A percentile compares a stretch with the other conserved stretches of the same genome.
These are phyloP conservation scores for Chiroxiphia lanceolata DNA, from an alignment of 2,797 vertebrate genomes.

Conservation along the genomic window DNA sequence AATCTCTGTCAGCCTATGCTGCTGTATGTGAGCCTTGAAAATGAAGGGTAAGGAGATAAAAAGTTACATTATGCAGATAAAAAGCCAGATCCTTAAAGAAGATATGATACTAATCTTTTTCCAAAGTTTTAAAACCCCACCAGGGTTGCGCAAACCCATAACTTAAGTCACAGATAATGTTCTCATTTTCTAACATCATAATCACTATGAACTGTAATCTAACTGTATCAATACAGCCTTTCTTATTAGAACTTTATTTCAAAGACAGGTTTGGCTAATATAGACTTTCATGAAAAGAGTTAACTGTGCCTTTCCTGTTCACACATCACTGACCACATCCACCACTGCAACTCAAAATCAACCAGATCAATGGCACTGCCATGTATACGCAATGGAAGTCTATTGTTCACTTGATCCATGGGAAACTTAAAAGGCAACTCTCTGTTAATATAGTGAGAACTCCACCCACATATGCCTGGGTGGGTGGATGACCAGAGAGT, in stretches of 20 bases:
- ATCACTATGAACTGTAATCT: background rate
- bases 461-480: background rate
- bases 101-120: background rate
- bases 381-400: background rate
- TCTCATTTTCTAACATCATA: background rate
- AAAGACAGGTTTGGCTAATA: background rate
- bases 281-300: background rate
- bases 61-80: background rate
- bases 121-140: background rate
- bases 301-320: background rate
- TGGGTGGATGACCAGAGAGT: background rate
- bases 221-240: background rate
- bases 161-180: background rate
- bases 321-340: background rate
- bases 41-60: background rate
- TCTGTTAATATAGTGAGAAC: background rate
- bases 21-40: background rate
- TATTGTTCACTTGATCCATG: background rate
- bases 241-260: background rate
- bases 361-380: conserved; percentile 4
- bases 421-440: background rate
- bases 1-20: background rate
- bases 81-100: background rate
- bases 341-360: background rate
- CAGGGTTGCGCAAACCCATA: background rate